Conservation (phyloP, 1,140 invertebrate species). For the Trichonephila clavipes region DNA sequence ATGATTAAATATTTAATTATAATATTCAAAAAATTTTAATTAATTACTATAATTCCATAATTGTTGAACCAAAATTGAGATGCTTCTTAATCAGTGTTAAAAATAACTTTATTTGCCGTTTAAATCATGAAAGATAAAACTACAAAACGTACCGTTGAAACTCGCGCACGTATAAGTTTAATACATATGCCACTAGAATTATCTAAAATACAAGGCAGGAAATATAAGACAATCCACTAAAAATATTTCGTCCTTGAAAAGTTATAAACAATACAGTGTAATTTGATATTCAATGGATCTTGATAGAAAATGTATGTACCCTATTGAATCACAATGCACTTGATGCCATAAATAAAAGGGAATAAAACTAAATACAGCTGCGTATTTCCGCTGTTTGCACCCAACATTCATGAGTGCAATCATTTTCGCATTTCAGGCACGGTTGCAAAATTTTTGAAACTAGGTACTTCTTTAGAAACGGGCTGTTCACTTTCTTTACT, state of each 20-base stretch:
- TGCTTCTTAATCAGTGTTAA: too few species aligned
- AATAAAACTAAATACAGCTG: conserved; percentile 33
- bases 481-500: neutral
- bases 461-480: neutral
- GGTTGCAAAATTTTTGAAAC: conserved; percentile 51
- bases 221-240: neutral
- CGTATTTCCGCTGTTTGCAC: conserved; percentile 1
- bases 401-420: conserved; percentile 49
- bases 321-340: conserved; percentile 15
- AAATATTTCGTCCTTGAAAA: neutral
- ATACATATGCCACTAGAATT: too few species aligned
- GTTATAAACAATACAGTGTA: neutral
- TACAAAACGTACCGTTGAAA: too few species aligned
- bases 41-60: too few species aligned
- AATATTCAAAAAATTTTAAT: too few species aligned
- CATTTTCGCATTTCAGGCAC: conserved; percentile 66
- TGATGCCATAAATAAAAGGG: neutral
- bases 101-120: too few species aligned
- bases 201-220: too few species aligned
- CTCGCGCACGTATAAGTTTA: too few species aligned
- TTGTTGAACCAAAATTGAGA: too few species aligned
- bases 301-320: neutral
- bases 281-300: neutral
- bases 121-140: too few species aligned
- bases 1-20: too few species aligned